Evolutionary conservation across 2,888 invertebrate species (phyloP).

Genomic region (Parnassius glacialis): DNA sequence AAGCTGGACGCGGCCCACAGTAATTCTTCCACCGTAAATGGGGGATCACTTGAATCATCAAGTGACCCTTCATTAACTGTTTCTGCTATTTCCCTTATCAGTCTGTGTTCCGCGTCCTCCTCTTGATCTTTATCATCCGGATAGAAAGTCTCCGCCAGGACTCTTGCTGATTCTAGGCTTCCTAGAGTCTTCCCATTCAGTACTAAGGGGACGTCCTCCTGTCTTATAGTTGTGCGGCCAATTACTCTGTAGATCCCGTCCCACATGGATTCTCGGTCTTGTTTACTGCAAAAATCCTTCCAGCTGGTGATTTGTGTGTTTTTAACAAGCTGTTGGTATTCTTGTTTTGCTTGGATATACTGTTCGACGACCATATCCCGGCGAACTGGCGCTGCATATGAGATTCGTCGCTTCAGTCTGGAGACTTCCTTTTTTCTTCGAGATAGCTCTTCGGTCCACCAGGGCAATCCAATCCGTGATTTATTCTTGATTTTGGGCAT

Average conservation of each 20-base stretch:
- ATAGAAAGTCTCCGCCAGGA: background rate
- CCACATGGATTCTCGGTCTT: conserved; percentile 30
- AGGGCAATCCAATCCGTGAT: background rate
- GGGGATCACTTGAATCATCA: conserved; percentile 9
- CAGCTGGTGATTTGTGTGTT: conserved; percentile 28
- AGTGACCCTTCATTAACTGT: background rate
- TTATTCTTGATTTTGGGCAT: background rate
- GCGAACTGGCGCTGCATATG: conserved; percentile 9
- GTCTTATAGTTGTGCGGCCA: conserved; percentile 5
- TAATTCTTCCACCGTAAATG: conserved; percentile 10
- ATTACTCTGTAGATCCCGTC: conserved; percentile 29
- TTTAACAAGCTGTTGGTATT: conserved; percentile 11
- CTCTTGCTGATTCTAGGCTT: background rate
- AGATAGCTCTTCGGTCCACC: background rate
- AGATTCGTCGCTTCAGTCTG: conserved; percentile 5
- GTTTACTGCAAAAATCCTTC: conserved; percentile 30
- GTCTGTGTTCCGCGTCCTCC: background rate
- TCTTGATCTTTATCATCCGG: background rate
- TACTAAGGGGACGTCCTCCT: conserved; percentile 20
- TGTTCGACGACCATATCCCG: conserved; percentile 15
- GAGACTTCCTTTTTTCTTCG: no score
- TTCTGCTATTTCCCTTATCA: background rate
- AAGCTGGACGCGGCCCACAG: no score
- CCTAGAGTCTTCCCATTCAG: conserved; percentile 3
- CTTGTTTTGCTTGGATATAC: conserved; percentile 17